These are phyloP conservation scores for Aquatica leii DNA, from an alignment of 2,888 invertebrate genomes.

Conservation along the genomic window DNA sequence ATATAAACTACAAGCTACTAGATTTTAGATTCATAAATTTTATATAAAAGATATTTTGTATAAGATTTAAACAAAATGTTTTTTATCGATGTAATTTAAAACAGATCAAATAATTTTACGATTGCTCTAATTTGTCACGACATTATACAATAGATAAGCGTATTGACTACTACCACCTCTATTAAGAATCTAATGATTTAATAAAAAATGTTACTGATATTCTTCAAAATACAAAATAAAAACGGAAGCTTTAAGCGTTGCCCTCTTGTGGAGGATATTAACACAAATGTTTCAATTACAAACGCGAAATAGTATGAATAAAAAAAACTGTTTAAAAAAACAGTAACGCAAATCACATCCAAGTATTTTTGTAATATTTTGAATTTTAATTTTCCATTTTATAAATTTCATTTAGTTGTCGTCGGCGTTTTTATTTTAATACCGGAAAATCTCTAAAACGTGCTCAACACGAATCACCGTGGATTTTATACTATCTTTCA, in stretches of 20 bases:
- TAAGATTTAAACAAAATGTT: no score
- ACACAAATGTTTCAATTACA: neutral
- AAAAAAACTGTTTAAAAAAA: constrained; percentile 11
- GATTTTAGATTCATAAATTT: no score
- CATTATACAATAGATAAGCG: no score
- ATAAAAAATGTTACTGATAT: no score
- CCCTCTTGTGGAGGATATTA: neutral
- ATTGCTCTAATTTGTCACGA: no score
- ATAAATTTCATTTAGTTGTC: constrained; percentile 25
- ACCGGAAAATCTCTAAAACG: constrained; percentile 28
- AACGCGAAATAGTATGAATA: constrained; percentile 9
- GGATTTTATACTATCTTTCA: constrained; percentile 33
- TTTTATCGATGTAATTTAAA: no score
- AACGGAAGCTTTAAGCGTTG: neutral
- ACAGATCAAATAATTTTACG: no score
- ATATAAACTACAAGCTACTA: no score
- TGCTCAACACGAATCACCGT: constrained; percentile 24
- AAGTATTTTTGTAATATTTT: constrained; percentile 26
- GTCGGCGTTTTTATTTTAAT: constrained; percentile 25
- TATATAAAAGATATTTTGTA: no score
- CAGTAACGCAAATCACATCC: constrained; percentile 11
- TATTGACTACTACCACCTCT: no score
- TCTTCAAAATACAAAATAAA: no score
- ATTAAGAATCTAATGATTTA: no score
- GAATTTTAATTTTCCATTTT: constrained; percentile 30